phyloP scores from a whole-genome alignment of 2,797 vertebrate genomes.

The Acanthiza pusilla region DNA sequence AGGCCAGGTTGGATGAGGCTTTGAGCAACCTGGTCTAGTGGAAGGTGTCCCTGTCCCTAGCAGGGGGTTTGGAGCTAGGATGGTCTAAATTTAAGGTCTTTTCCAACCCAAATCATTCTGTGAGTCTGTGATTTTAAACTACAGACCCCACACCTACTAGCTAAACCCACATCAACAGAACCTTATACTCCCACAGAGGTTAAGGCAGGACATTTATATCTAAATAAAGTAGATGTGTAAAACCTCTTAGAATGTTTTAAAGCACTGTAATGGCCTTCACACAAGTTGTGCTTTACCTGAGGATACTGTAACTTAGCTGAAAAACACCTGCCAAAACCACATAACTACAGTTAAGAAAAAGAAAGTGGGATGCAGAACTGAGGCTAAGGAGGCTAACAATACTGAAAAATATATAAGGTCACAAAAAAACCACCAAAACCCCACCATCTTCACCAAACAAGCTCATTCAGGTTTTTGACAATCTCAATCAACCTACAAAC shows the following conservation, averaged over 20 bases:
- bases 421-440: background rate
- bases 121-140: background rate
- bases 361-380: background rate
- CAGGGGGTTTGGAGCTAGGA: background rate
- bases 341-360: background rate
- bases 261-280: background rate
- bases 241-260: background rate
- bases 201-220: background rate
- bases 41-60: background rate
- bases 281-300: background rate
- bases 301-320: background rate
- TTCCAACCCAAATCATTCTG: background rate
- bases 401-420: background rate
- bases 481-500: background rate
- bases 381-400: background rate
- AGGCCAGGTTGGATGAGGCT: background rate
- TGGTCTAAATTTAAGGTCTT: background rate
- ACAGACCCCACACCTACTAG: background rate
- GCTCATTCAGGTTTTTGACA: background rate
- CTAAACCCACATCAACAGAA: background rate
- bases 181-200: background rate
- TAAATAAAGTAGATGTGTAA: background rate
- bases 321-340: background rate
- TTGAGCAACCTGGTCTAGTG: background rate
- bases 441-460: background rate